Base-by-base conservation (phyloP, 1,140 invertebrate genomes). In the Medauroidea extradentata region DNA sequence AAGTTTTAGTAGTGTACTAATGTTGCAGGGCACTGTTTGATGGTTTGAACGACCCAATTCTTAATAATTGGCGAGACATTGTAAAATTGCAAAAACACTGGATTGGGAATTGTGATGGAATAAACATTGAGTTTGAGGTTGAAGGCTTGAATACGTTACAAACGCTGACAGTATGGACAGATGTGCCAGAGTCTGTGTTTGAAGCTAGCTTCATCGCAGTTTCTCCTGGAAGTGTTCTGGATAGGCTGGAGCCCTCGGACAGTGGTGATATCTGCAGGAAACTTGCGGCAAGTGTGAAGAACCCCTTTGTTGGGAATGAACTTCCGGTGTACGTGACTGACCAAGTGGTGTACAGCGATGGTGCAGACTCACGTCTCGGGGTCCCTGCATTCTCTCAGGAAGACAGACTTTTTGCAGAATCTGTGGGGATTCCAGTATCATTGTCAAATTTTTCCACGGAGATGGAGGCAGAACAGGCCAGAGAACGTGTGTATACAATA, bases 91-190 rank as follows among this genome's bases (percentile, higher is more conserved):
- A 99, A 78, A 84, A 86, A 63, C 85, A 96, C 73, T 99, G 97
- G 96, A 96, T 99, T 66, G 96, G 96, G 8, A 81, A 94, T 62
- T 96, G 93, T 70, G 82, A 88, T 75, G 96, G 95, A 5, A 83
- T 83, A 60, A 80, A 80, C 59, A 81, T 97, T 66, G 82, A 88
- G 67, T 88, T 97, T 77, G 70, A 82, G 65, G 52, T 90, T 50
- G 66, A 74, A 63, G 62, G 78, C 58, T 54, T 78, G 63, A 72
- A 65, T 11, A 50, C 9, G 16, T 9, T 53, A 16, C 51, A 59
- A 55, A 70, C 69, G 27, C 61, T 88, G 34, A 79, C 81, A 24
- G 73, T 95, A 7, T 96, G 93, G 90, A 94, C 90, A 3, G 67
- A 79, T 14, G 77, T 79, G 58, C 90, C 92, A 38, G 91, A 94